Percentiles rank a stretch among this genome's conserved stretches.
Evolutionary conservation across 2,888 invertebrate genomes (phyloP).

Genomic region (Netelia fuscicornis): DNA sequence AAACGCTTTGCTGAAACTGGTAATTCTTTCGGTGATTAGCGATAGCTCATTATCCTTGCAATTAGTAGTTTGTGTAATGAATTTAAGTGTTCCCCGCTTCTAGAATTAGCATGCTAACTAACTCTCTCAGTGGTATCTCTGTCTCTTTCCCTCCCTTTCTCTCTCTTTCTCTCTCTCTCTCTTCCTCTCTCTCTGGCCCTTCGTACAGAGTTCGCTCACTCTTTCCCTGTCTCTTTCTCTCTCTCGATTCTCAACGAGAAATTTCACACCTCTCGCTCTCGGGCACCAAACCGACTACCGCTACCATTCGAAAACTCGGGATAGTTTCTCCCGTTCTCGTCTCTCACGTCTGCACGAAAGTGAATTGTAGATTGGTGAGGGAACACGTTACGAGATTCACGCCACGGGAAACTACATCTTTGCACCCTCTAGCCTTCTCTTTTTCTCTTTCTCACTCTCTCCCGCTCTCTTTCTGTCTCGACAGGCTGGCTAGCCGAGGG

Average conservation of each 20-base stretch:
- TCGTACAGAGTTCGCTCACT: slow-evolving; percentile 20
- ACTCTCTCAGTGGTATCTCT: slow-evolving; percentile 56
- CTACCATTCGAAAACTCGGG: slow-evolving; percentile 45
- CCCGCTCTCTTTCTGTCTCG: slow-evolving; percentile 43
- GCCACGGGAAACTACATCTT: slow-evolving; percentile 71
- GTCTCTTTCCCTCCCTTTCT: slow-evolving; percentile 22
- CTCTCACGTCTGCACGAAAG: slow-evolving; percentile 64
- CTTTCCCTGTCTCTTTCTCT: slow-evolving; percentile 40
- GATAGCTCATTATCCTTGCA: slow-evolving; percentile 80
- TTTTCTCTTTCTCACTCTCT: slow-evolving; percentile 22
- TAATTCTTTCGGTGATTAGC: slow-evolving; percentile 80
- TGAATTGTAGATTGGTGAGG: slow-evolving; percentile 66
- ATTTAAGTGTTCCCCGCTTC: slow-evolving; percentile 80
- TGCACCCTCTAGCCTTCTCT: slow-evolving; percentile 52
- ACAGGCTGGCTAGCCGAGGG: slow-evolving; percentile 54
- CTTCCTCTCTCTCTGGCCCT: slow-evolving; percentile 1
- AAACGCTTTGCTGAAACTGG: slow-evolving; percentile 56
- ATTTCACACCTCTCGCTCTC: slow-evolving; percentile 52
- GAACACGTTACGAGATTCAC: slow-evolving; percentile 70
- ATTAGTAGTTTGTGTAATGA: slow-evolving; percentile 81
- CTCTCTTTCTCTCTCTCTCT: slow-evolving; percentile 5
- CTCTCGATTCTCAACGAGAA: slow-evolving; percentile 63
- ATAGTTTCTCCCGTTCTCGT: slow-evolving; percentile 52
- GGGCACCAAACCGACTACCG: slow-evolving; percentile 35
- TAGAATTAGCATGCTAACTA: slow-evolving; percentile 80